Evolutionary conservation across 2,888 invertebrate genomes (phyloP), one percentile per base, ranked within the genome.

Genomic region (Drosophila macrothrix): DNA sequence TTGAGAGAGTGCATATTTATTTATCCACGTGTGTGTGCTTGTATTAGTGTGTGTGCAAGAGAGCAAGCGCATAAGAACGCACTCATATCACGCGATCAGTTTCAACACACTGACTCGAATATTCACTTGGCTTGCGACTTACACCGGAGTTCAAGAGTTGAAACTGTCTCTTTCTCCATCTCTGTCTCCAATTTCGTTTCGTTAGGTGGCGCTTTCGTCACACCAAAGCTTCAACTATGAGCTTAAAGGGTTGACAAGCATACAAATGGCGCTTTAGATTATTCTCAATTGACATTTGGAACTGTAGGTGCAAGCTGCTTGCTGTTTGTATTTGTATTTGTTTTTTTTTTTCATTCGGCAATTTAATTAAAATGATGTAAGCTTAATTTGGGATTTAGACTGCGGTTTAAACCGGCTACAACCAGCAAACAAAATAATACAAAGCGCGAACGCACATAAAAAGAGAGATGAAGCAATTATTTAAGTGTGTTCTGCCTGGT

Each of bases 71-170:
- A 37, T 37, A 39, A n/a, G 29, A 69, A 49, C 66, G 61, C 60
- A 72, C 64, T 53, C 73, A 72, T 41, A 78, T 78, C 78, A 81
- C 82, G 82, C 78, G 78, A 78, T 78, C 78, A 72, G 61, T 66
- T 76, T 62, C 16, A 43, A 65, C 61, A 39, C 39, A 41, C 29
- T 4, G 46, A 22, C 43, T 76, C 64, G 71, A 80, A 71, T 78
- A 25, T 76, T 76, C 71, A 61, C 76, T 78, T 56, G 56, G 37
- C 66, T 53, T 67, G 59, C 54, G 49, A 64, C 63, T 76, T 67
- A 78, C 69, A 82, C 72, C 73, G 67, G 55, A 77, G 88, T 87
- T 83, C 79, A 83, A 84, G 76, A 82, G 82, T 84, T 83, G 39
- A 73, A 58, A 43, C 53, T 58, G 59, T 59, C 19, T 31, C 22